Evolutionary conservation across 2,888 invertebrate genomes (phyloP), one percentile per base, ranked within the genome.

Genomic region (Mycalesis mineus): DNA sequence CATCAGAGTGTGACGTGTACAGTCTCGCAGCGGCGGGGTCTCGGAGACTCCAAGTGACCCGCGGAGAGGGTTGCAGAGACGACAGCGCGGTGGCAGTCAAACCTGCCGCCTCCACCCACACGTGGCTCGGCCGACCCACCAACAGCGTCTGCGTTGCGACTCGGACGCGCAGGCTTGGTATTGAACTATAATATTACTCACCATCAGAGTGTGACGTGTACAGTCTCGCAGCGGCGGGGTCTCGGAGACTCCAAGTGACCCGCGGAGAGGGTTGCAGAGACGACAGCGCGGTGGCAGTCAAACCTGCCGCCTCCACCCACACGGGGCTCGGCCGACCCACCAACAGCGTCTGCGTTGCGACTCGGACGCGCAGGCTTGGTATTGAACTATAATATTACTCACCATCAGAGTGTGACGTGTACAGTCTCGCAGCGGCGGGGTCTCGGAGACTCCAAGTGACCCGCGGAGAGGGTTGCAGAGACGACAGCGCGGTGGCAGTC

Each of bases 401-500:
- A 88, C 88, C 88, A 51, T 86, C 87, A 17, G 65, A 66, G 41
- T 88, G 85, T 2, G 82, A 75, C 4, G 80, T 75, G 50, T 85
- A 84, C 0, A 88, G 70, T 0, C 86, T 64, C 0, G 88, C 90
- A 0, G 71, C 56, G 31, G 77, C 50, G 0, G 84, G 67, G 67
- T 88, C 88, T 0, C 84, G 72, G 13, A 87, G 60, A 0, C 76
- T 69, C 84, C 87, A 90, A 6, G 78, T 71, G 67, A 86, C 82
- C 0, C 84, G 70, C 51, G 89, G 87, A 39, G 82, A 61, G 0
- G 89, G 89, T 51, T 77, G 78, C 55, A 89, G 68, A 1, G 86
- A 75, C 8, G 77, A 74, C 48, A 89, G 72, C 3, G 84, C 77
- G 0, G 72, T 66, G 0, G 84, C 77, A 0, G 75, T 62, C 44